A percentile compares a stretch with the other conserved stretches of the same genome.
These are phyloP conservation scores for Caenorhabditis remanei DNA, from an alignment of 1,140 invertebrate species.

Conservation along the genomic window DNA sequence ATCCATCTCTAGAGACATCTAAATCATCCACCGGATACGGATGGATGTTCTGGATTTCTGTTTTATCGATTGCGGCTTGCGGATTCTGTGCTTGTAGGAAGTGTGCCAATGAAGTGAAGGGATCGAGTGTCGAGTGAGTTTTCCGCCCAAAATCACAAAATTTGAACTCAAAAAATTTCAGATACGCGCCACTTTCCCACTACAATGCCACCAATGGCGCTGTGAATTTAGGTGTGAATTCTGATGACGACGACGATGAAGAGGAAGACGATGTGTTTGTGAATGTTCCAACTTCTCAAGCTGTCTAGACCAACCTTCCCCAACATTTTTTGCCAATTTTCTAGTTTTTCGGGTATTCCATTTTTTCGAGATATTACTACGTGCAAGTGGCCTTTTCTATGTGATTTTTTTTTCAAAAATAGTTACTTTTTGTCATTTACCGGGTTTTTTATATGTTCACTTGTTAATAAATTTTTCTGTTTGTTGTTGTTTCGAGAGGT, in stretches of 20 bases:
- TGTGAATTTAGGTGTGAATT: conserved; percentile 53
- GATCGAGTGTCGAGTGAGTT: conserved; percentile 3
- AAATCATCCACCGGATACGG: conserved; percentile 2
- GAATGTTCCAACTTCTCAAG: conserved; percentile 29
- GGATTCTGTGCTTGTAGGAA: conserved; percentile 6
- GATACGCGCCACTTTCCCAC: conserved; percentile 64
- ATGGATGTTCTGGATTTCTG: conserved; percentile 41
- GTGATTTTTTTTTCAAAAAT: background rate
- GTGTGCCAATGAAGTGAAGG: background rate
- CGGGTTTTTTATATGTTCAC: conserved; percentile 22
- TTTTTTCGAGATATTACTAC: background rate
- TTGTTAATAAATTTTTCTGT: conserved; percentile 4
- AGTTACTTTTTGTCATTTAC: background rate
- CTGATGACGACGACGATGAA: conserved; percentile 44
- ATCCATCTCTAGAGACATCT: background rate
- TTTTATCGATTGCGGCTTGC: background rate
- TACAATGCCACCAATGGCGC: conserved; percentile 61
- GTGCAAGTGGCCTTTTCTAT: conserved; percentile 14
- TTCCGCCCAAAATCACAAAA: too few species aligned
- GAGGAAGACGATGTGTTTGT: conserved; percentile 55
- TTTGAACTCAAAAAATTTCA: too few species aligned
- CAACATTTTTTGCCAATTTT: conserved; percentile 22
- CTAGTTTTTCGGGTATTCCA: conserved; percentile 10
- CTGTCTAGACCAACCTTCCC: background rate
- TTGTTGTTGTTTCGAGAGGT: background rate